Conservation (phyloP, 2,113 vertebrate species). For the Terrapene triunguis region DNA sequence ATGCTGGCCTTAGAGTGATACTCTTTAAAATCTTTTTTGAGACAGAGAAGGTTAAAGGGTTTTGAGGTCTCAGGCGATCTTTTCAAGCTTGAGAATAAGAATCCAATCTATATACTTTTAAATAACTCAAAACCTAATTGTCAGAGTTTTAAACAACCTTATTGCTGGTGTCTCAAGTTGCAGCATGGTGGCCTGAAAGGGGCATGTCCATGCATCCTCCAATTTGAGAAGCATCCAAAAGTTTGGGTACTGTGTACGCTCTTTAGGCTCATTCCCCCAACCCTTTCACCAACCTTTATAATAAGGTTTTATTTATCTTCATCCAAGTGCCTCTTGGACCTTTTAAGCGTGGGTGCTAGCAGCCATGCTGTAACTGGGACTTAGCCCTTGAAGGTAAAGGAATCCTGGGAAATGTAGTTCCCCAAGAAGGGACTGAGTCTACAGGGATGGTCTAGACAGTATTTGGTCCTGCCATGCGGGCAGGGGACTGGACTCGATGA, state of each 20-base stretch:
- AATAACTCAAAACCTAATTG: not conserved
- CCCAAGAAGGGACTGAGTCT: not conserved
- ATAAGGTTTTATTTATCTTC: not conserved
- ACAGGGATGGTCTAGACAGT: fast-evolving
- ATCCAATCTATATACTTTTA: not conserved
- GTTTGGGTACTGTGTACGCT: not conserved
- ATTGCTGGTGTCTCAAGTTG: not conserved
- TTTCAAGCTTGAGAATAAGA: not conserved
- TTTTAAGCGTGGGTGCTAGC: not conserved
- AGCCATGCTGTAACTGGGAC: not conserved
- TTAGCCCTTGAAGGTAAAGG: not conserved
- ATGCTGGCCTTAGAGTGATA: not conserved
- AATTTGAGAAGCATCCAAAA: not conserved
- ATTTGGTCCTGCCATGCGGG: too few relatives aligned
- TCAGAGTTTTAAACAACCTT: not conserved
- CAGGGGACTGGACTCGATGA: too few relatives aligned
- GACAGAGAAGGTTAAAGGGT: not conserved
- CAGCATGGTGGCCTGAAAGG: not conserved
- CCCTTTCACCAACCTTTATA: not conserved
- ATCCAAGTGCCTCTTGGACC: not conserved
- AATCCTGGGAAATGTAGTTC: not conserved
- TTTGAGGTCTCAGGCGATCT: not conserved
- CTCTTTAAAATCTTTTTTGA: not conserved
- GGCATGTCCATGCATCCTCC: not conserved
- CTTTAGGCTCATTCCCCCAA: not conserved